Base-by-base conservation (phyloP, 1,140 invertebrate species). In the Eriocheir sinensis region DNA sequence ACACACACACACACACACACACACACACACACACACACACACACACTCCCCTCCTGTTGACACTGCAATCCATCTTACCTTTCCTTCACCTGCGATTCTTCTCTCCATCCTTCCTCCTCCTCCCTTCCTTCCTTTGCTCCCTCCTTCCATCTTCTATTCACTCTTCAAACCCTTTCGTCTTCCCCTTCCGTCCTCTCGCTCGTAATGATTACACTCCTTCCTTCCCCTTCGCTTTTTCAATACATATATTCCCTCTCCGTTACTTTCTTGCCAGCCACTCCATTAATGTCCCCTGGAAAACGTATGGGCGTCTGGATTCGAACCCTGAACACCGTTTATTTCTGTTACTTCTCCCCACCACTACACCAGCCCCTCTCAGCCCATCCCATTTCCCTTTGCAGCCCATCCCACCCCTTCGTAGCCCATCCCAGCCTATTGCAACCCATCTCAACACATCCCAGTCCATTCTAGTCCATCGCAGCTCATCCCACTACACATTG, bases 41-140 rank as follows among this genome's bases (percentile, higher is more conserved):
- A n/a, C 60, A 72, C 60, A 53, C n/a, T n/a, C 60, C 60, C 60
- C n/a, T 72, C 21, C n/a, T 72, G 60, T 72, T 72, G 60, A 72
- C 60, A 72, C 9, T n/a, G 60, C n/a, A 72, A 72, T 72, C 27
- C 60, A 72, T 72, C 60, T 3, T 72, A 2, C 60, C 60, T 72
- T 72, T 72, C 27, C n/a, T 72, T n/a, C 60, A 72, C 60, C 60
- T 72, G 60, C n/a, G 60, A n/a, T 72, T 72, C 60, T 72, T 72
- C 21, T 72, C 60, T 72, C n/a, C 60, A n/a, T n/a, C 27, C 44
- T 48, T 15, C 15, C 44, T 48, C 44, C 15, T 15, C 15, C 44
- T 48, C 44, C 15, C 44, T 48, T 15, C 15, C 21, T 21, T 72
- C 60, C 2, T 72, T 72, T n/a, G 21, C 60, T 72, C n/a, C 60